phyloP scores from a whole-genome alignment of 2,888 invertebrate species.

The Colletes collaris region DNA sequence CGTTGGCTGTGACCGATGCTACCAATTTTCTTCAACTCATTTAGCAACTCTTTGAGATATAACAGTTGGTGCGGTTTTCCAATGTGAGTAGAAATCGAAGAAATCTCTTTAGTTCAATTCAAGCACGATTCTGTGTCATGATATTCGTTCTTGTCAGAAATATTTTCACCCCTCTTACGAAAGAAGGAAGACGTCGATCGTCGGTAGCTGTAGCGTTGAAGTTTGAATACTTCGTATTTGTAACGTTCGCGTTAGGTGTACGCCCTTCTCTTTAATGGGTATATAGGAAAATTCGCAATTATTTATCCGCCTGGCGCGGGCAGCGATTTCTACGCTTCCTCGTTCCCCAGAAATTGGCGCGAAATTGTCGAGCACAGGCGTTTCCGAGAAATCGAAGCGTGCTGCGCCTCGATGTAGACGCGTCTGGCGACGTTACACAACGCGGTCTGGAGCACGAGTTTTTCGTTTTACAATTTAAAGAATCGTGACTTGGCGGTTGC shows the following conservation, averaged over 20 bases:
- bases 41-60: slow-evolving; percentile 5
- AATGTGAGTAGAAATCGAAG: no score
- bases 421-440: slow-evolving; percentile 52
- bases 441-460: slow-evolving; percentile 1
- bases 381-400: slow-evolving; percentile 43
- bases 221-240: no score
- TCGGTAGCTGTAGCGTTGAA: no score
- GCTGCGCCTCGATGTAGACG: slow-evolving; percentile 21
- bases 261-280: neutral
- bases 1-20: slow-evolving; percentile 36
- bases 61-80: no score
- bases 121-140: no score
- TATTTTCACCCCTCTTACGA: no score
- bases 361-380: slow-evolving; percentile 33
- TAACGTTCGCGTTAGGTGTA: no score
- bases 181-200: no score
- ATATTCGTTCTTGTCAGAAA: no score
- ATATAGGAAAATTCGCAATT: slow-evolving; percentile 31
- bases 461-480: slow-evolving; percentile 46
- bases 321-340: slow-evolving; percentile 35
- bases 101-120: no score
- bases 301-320: slow-evolving; percentile 21
- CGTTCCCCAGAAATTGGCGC: slow-evolving; percentile 51
- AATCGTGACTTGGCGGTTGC: slow-evolving; percentile 51
- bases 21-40: slow-evolving; percentile 27